phyloP scores from a whole-genome alignment of 2,797 vertebrate species.

The Rhinella marina region DNA sequence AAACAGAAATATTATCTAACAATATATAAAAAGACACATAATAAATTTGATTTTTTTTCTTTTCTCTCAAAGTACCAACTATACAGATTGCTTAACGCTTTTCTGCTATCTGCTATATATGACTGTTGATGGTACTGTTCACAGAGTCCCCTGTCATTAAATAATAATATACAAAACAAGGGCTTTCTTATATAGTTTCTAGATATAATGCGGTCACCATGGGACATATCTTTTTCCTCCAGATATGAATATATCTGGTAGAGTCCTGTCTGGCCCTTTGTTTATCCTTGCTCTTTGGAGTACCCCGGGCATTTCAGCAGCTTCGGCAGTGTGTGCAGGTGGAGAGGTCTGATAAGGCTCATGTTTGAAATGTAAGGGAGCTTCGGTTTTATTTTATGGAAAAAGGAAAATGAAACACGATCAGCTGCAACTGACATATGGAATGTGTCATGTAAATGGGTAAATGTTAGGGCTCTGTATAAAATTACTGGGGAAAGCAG shows the following conservation, averaged over 20 bases:
- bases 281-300: conserved; percentile 13
- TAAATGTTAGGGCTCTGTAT: not conserved
- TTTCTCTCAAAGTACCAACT: not conserved
- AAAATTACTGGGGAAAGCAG: not conserved
- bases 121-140: not conserved
- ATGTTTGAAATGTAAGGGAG: not conserved
- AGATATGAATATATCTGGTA: conserved; percentile 21
- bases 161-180: not conserved
- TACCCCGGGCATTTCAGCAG: not conserved
- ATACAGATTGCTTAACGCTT: not conserved
- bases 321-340: conserved; percentile 35
- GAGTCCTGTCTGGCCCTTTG: conserved; percentile 21
- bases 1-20: not conserved
- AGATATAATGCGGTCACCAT: conserved; percentile 32
- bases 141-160: not conserved
- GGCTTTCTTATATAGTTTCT: not conserved
- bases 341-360: conserved; percentile 48
- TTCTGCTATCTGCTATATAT: not conserved
- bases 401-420: not conserved
- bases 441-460: not conserved
- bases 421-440: not conserved
- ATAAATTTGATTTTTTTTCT: not conserved
- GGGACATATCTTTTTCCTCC: conserved; percentile 49
- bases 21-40: too few species aligned
- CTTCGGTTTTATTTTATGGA: conserved; percentile 17